These are phyloP conservation scores for Stenodera caucasica DNA, from an alignment of 2,888 invertebrate genomes.

Conservation along the genomic window DNA sequence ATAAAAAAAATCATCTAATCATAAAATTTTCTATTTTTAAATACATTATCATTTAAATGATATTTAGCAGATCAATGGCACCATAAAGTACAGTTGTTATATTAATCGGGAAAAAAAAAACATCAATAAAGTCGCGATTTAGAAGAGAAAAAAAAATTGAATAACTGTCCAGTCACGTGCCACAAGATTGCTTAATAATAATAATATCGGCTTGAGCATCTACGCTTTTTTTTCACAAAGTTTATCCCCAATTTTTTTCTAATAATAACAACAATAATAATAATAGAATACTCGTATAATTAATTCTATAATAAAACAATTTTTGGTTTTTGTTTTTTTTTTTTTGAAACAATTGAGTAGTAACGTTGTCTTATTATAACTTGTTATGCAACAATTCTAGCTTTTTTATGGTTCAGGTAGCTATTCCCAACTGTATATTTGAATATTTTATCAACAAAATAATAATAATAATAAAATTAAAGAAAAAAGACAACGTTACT, in stretches of 20 bases:
- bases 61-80: slow-evolving; percentile 5
- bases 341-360: slow-evolving; percentile 10
- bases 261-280: slow-evolving; percentile 17
- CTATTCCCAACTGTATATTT: slow-evolving; percentile 30
- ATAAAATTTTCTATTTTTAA: slow-evolving; percentile 4
- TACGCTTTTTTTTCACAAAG: background rate
- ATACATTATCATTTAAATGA: slow-evolving; percentile 5
- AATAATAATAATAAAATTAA: slow-evolving; percentile 14
- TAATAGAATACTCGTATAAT: slow-evolving; percentile 35
- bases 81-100: slow-evolving; percentile 9
- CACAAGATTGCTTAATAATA: background rate
- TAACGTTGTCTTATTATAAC: slow-evolving; percentile 26
- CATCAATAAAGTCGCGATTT: background rate
- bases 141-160: background rate
- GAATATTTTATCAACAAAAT: slow-evolving; percentile 4
- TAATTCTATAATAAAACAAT: slow-evolving; percentile 20
- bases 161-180: slow-evolving; percentile 3
- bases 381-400: slow-evolving; percentile 27
- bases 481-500: background rate
- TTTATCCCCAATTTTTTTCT: background rate
- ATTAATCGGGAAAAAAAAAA: background rate
- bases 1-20: background rate
- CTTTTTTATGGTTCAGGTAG: slow-evolving; percentile 39
- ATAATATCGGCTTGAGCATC: background rate
- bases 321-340: too few relatives aligned